Percentiles rank a stretch among this genome's conserved stretches.
phyloP scores from a whole-genome alignment of 2,113 vertebrate species.

The Leptocoma aspasia region DNA sequence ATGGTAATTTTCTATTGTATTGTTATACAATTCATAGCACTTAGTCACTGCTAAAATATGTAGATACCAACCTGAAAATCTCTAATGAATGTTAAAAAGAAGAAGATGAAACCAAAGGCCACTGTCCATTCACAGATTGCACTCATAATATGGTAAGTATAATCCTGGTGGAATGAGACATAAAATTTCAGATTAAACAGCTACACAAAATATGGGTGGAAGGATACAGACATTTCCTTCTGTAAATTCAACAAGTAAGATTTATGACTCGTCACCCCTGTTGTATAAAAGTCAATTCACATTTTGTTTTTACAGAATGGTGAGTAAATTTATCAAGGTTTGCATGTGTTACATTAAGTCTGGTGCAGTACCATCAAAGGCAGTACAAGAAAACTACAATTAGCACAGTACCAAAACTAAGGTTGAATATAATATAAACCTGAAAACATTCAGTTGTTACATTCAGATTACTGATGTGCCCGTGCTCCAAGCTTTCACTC shows the following conservation, averaged over 20 bases:
- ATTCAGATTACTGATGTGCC: neutral
- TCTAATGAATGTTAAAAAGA: conserved; percentile 90
- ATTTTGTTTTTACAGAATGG: neutral
- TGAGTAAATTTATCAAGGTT: neutral
- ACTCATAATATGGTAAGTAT: conserved; percentile 76
- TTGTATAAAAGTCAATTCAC: neutral
- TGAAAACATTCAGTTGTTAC: neutral
- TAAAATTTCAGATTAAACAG: neutral
- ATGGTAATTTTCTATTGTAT: neutral
- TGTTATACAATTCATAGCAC: neutral
- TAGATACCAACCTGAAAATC: conserved; percentile 89
- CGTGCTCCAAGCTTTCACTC: neutral
- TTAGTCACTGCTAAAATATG: neutral
- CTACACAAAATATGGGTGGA: neutral
- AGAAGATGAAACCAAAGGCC: conserved; percentile 90
- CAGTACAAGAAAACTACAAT: neutral
- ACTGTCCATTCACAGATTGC: conserved; percentile 91
- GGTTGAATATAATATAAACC: neutral
- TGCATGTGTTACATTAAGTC: neutral
- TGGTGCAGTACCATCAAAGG: neutral
- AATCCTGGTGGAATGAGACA: conserved; percentile 68
- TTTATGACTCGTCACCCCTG: neutral
- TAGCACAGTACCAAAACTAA: neutral
- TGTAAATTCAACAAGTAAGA: neutral
- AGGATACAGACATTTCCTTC: neutral